phyloP scores from a whole-genome alignment of 2,797 vertebrate species.

The Karalla daura region DNA sequence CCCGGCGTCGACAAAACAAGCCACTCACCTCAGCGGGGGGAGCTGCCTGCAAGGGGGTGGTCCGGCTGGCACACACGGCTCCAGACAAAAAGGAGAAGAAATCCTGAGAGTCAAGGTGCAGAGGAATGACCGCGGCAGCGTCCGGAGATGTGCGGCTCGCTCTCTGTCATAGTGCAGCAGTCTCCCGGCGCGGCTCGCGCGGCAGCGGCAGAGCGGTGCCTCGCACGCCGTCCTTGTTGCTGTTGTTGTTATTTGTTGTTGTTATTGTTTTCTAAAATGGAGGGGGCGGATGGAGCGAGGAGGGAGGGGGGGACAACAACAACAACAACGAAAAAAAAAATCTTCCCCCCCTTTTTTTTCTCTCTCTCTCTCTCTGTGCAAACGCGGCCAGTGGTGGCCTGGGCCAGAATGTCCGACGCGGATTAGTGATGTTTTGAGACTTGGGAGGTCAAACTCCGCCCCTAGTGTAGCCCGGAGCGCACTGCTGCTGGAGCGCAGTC shows the following conservation, averaged over 20 bases:
- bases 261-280: too few relatives aligned
- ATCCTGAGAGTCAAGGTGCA: slow-evolving; percentile 31
- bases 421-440: slow-evolving; percentile 84
- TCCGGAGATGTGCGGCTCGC: slow-evolving; percentile 50
- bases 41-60: slow-evolving; percentile 27
- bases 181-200: slow-evolving; percentile 37
- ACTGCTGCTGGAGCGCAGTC: slow-evolving; percentile 74
- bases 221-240: too few relatives aligned
- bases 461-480: slow-evolving; percentile 74
- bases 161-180: slow-evolving; percentile 63
- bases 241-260: too few relatives aligned
- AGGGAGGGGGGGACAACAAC: too few relatives aligned
- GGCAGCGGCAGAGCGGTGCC: slow-evolving; percentile 19
- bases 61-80: slow-evolving; percentile 59
- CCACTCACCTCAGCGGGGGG: slow-evolving; percentile 67
- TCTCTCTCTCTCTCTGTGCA: slow-evolving; percentile 12
- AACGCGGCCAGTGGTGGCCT: slow-evolving; percentile 55
- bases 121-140: slow-evolving; percentile 57
- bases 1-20: slow-evolving; percentile 30
- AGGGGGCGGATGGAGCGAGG: too few relatives aligned
- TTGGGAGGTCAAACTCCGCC: slow-evolving; percentile 84
- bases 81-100: too few relatives aligned
- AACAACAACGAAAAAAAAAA: too few relatives aligned
- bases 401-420: slow-evolving; percentile 74
- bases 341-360: too few relatives aligned